phyloP scores from a whole-genome alignment of 2,888 invertebrate genomes.

The Portevinia maculata region DNA sequence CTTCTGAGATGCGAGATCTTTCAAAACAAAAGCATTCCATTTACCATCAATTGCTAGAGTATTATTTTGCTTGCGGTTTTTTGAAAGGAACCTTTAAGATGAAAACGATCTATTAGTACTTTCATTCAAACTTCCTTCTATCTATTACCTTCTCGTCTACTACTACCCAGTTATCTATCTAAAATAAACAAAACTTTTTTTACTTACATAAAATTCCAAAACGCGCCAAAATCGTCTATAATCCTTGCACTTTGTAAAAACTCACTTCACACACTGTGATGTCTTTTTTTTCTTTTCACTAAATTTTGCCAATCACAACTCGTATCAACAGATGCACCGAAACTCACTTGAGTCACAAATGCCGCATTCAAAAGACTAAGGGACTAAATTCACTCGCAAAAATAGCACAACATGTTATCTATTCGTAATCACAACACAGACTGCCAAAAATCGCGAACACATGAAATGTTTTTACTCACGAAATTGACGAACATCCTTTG shows the following conservation, averaged over 20 bases:
- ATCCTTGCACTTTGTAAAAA: slow-evolving; percentile 28
- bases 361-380: background rate
- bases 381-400: background rate
- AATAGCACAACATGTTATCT: slow-evolving; percentile 59
- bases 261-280: background rate
- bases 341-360: background rate
- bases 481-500: slow-evolving; percentile 7
- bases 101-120: too few relatives aligned
- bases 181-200: too few relatives aligned
- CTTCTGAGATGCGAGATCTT: too few relatives aligned
- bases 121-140: too few relatives aligned
- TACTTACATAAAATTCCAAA: slow-evolving; percentile 1
- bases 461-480: slow-evolving; percentile 36
- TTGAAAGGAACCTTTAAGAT: too few relatives aligned
- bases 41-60: too few relatives aligned
- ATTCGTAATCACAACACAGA: slow-evolving; percentile 65
- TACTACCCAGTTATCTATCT: too few relatives aligned
- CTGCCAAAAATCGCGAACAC: slow-evolving; percentile 43
- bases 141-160: too few relatives aligned
- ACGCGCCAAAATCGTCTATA: background rate
- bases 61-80: too few relatives aligned
- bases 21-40: too few relatives aligned
- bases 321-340: background rate
- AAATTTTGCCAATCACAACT: background rate
- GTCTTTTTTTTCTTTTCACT: background rate